phyloP scores from a whole-genome alignment of 2,797 vertebrate genomes.

The Rhincodon typus region DNA sequence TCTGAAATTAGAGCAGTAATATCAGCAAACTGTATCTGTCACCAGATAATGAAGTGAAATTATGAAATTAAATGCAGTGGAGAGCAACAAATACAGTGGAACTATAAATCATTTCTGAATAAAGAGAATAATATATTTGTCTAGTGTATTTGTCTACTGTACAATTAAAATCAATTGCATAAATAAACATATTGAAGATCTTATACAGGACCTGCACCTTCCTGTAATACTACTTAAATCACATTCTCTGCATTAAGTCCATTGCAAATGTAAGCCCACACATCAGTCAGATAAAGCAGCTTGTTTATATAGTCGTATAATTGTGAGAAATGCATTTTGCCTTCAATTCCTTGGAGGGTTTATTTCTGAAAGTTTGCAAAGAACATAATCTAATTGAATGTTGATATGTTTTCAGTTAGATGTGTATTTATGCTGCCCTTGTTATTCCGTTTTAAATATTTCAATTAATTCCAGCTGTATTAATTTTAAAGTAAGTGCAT shows the following conservation, averaged over 20 bases:
- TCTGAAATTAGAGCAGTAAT: not conserved
- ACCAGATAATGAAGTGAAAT: not conserved
- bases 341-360: not conserved
- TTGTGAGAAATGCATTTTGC: not conserved
- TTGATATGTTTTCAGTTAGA: not conserved
- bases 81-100: not conserved
- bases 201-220: not conserved
- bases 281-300: not conserved
- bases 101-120: not conserved
- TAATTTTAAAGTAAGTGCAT: not conserved
- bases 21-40: not conserved
- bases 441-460: not conserved
- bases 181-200: not conserved
- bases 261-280: not conserved
- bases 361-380: not conserved
- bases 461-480: not conserved
- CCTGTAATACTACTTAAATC: not conserved
- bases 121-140: not conserved
- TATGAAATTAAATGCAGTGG: not conserved
- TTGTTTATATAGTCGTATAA: not conserved
- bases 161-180: not conserved
- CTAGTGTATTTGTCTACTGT: not conserved
- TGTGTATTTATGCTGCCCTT: not conserved
- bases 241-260: not conserved
- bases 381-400: not conserved